Percentiles rank a stretch among this genome's conserved stretches.
These are phyloP conservation scores for Lepidiolamprologus cunningtoni DNA, from an alignment of 2,113 vertebrate genomes.

Conservation along the genomic window DNA sequence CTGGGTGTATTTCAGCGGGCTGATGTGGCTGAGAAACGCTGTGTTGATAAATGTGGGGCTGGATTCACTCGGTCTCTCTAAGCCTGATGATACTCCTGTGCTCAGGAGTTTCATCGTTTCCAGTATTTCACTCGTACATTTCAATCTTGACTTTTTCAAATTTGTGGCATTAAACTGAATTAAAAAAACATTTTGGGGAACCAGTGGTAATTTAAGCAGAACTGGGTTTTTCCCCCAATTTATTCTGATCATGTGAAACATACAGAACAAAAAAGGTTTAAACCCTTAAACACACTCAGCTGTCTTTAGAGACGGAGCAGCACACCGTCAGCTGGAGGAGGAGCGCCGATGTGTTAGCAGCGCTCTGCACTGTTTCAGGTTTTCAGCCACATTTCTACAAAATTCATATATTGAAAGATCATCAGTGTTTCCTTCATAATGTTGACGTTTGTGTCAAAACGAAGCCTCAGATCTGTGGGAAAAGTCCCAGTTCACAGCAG, in stretches of 20 bases:
- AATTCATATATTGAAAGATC: not conserved
- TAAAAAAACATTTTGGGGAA: accelerated
- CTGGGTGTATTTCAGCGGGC: not conserved
- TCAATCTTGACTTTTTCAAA: not conserved
- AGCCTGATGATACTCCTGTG: not conserved
- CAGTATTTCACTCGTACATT: not conserved
- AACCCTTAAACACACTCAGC: not conserved
- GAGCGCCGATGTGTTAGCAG: not conserved
- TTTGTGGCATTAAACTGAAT: not conserved
- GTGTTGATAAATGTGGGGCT: not conserved
- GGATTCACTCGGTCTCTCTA: not conserved
- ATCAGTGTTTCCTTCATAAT: not conserved
- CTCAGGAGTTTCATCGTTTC: not conserved
- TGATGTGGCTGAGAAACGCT: not conserved
- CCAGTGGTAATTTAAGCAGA: not conserved
- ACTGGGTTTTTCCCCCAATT: not conserved
- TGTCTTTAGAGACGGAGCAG: not conserved
- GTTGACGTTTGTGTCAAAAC: not conserved
- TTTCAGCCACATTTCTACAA: not conserved
- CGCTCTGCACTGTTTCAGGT: not conserved
- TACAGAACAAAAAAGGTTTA: not conserved
- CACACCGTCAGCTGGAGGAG: not conserved
- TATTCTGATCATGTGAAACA: not conserved
- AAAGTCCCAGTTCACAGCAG: not conserved
- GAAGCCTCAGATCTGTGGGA: not conserved